A percentile compares a stretch with the other conserved stretches of the same genome.
These are phyloP conservation scores for Argyra leucocephala DNA, from an alignment of 2,888 invertebrate genomes.

Conservation along the genomic window DNA sequence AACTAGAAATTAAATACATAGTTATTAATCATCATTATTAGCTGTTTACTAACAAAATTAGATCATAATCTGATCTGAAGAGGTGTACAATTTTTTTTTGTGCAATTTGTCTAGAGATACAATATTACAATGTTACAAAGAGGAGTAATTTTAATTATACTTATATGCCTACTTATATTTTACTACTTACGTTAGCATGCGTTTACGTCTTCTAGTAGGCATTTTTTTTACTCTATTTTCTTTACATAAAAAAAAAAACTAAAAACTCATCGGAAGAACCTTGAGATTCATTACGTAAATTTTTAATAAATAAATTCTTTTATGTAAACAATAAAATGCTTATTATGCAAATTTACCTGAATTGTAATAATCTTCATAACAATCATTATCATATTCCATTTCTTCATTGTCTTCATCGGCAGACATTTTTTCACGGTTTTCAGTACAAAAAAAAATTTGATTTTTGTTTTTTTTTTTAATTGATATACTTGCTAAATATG, in stretches of 20 bases:
- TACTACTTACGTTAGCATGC: conserved; percentile 1
- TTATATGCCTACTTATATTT: too few species aligned
- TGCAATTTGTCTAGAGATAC: too few species aligned
- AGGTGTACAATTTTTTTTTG: too few species aligned
- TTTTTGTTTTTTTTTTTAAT: too few species aligned
- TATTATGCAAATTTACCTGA: conserved; percentile 38
- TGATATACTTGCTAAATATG: background rate
- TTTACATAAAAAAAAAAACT: background rate
- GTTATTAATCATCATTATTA: too few species aligned
- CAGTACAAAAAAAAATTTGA: background rate
- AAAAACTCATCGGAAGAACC: background rate
- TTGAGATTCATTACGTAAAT: background rate
- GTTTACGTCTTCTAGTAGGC: background rate
- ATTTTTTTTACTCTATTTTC: background rate
- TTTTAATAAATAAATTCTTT: conserved; percentile 31
- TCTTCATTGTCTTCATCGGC: conserved; percentile 56
- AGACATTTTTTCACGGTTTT: conserved; percentile 38
- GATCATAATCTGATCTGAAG: too few species aligned
- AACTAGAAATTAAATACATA: too few species aligned
- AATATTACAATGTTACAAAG: too few species aligned
- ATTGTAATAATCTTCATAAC: conserved; percentile 79
- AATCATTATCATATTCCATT: conserved; percentile 77
- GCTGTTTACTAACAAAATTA: too few species aligned
- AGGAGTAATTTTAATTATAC: too few species aligned
- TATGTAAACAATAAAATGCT: background rate